These are phyloP conservation scores for Branchinecta lindahli DNA, from an alignment of 1,140 invertebrate species.

Conservation along the genomic window DNA sequence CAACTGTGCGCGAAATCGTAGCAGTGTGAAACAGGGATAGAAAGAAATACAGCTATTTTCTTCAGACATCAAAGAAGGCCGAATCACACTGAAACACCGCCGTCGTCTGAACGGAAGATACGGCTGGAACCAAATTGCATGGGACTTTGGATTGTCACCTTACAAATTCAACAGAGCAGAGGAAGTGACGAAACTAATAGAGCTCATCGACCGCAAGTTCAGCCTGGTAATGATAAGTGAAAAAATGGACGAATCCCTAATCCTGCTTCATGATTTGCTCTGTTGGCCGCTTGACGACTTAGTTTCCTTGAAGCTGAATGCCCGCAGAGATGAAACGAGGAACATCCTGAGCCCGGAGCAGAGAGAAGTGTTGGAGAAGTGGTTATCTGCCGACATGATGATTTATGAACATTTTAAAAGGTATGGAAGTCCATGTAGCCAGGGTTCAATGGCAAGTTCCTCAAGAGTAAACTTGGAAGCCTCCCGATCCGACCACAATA, in stretches of 20 bases:
- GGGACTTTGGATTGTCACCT: conserved; percentile 14
- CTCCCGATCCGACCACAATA: too few species aligned
- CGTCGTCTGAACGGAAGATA: neutral
- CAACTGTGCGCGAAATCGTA: too few species aligned
- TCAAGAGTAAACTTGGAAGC: too few species aligned
- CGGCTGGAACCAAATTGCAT: conserved; percentile 16
- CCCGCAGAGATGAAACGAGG: conserved; percentile 21
- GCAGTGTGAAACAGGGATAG: too few species aligned
- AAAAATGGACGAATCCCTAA: conserved; percentile 38
- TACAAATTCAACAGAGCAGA: conserved; percentile 22
- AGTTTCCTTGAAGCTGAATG: conserved; percentile 31
- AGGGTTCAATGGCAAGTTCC: too few species aligned
- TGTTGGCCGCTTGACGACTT: conserved; percentile 37
- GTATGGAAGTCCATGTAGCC: neutral
- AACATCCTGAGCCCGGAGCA: neutral
- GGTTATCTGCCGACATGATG: conserved; percentile 13
- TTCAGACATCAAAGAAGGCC: too few species aligned
- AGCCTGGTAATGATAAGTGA: conserved; percentile 38
- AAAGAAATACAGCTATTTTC: too few species aligned
- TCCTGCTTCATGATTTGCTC: conserved; percentile 34
- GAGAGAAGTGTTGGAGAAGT: conserved; percentile 10
- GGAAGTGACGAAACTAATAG: conserved; percentile 24
- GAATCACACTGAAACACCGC: neutral
- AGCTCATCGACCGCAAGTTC: conserved; percentile 32
- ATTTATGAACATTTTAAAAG: conserved; percentile 16